phyloP scores from a whole-genome alignment of 2,113 vertebrate species.

The Ifrita kowaldi region DNA sequence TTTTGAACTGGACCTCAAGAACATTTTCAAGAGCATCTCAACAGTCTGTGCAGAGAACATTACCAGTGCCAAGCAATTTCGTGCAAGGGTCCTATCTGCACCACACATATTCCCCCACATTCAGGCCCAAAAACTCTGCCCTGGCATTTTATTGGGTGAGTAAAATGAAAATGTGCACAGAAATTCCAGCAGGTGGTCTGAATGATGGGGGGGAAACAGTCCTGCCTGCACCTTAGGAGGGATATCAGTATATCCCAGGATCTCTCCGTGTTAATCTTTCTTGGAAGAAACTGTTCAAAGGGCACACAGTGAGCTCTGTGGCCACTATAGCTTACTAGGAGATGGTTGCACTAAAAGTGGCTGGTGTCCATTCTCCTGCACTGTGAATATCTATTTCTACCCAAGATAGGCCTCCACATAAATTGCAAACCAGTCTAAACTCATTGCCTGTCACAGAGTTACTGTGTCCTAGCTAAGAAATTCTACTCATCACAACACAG shows the following conservation, averaged over 20 bases:
- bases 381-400: not conserved
- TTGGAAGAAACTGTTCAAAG: not conserved
- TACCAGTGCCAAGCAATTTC: not conserved
- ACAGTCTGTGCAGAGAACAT: not conserved
- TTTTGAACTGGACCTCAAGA: not conserved
- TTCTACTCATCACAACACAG: not conserved
- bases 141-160: not conserved
- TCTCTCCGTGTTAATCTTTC: not conserved
- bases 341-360: not conserved
- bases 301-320: not conserved
- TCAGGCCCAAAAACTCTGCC: not conserved
- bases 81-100: not conserved
- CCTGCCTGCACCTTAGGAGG: not conserved
- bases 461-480: not conserved
- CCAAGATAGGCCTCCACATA: fast-evolving
- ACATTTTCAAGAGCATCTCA: not conserved
- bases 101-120: not conserved
- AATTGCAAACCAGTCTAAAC: not conserved
- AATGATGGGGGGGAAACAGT: not conserved
- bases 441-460: not conserved
- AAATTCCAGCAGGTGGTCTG: not conserved
- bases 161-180: not conserved
- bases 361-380: not conserved
- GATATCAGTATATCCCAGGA: not conserved
- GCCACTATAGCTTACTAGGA: not conserved